Base-by-base conservation (phyloP, 2,888 invertebrate species). In the Gortyna flavago region DNA sequence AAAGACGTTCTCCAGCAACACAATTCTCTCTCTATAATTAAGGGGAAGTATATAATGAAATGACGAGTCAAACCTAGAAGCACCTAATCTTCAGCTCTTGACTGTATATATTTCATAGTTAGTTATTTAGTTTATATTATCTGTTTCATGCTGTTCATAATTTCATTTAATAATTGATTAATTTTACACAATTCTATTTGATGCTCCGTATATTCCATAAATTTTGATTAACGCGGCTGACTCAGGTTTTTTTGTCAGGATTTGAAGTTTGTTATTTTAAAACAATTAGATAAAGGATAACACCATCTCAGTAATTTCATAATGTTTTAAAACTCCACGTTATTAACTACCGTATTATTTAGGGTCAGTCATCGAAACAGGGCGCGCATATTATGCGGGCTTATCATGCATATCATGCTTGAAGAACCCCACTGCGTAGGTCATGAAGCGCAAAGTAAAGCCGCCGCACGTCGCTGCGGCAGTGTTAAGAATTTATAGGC, bases 91-190 rank as follows among this genome's bases (percentile, higher is more conserved):
- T 16, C 38, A 6, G 70, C 16, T 29, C 4, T 18, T 32, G 65
- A 44, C n/a, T 32, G 21, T 38, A 11, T 41, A 1, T 44, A 0
- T 71, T 44, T 44, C 65, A 32, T 44, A 44, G 16, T 71, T 68
- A 69, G 16, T 29, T 44, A 72, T 29, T 72, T 38, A 48, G 9
- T 70, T 70, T 38, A 25, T 72, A 9, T 21, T 69, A 9, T 16
- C 2, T 48, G 44, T 51, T 70, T 29, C 21, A 29, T 72, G 6
- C 38, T 38, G 21, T 29, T 29, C 16, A 48, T 51, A 11, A 35
- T 51, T n/a, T 35, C 3, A 51, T 72, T 38, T 48, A 21, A 71
- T 25, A n/a, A 69, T 70, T 70, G 16, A 38, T 48, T 70, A 0
- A 29, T 38, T 25, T 71, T 16, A 51, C 21, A 11, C n/a, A n/a